These are phyloP conservation scores for Esox masquinongy DNA, from an alignment of 2,797 vertebrate genomes.

Conservation along the genomic window DNA sequence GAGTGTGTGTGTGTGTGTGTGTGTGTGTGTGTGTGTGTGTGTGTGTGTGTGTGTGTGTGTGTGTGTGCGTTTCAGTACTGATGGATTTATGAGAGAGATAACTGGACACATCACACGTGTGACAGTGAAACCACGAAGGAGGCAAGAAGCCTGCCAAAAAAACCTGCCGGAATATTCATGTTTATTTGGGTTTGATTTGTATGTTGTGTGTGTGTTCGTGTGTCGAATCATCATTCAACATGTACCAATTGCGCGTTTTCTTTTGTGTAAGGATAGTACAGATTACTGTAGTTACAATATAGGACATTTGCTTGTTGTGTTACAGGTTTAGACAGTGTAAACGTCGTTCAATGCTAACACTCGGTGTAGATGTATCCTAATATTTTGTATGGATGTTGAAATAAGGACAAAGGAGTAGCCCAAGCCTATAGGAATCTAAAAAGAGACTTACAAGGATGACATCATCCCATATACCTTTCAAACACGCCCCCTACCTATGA, in stretches of 20 bases:
- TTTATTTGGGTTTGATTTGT: conserved; percentile 1
- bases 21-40: conserved; percentile 21
- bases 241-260: background rate
- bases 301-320: background rate
- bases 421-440: background rate
- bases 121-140: conserved; percentile 25
- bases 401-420: conserved; percentile 50
- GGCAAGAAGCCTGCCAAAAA: conserved; percentile 12
- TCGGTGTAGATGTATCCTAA: background rate
- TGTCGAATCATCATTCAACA: background rate
- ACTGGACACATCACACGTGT: conserved; percentile 43
- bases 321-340: background rate
- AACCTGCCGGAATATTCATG: background rate
- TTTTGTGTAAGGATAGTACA: background rate
- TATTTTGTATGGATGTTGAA: conserved; percentile 43
- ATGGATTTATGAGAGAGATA: conserved; percentile 16
- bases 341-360: background rate
- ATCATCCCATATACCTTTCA: conserved; percentile 75
- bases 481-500: conserved; percentile 62
- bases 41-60: conserved; percentile 2
- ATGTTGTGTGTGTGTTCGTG: conserved; percentile 1
- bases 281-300: background rate
- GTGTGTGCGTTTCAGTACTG: background rate
- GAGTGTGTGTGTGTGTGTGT: background rate
- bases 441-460: conserved; percentile 58